Evolutionary conservation across 2,888 invertebrate genomes (phyloP), one percentile per base, ranked within the genome.

Genomic region (Andrena marginata): DNA sequence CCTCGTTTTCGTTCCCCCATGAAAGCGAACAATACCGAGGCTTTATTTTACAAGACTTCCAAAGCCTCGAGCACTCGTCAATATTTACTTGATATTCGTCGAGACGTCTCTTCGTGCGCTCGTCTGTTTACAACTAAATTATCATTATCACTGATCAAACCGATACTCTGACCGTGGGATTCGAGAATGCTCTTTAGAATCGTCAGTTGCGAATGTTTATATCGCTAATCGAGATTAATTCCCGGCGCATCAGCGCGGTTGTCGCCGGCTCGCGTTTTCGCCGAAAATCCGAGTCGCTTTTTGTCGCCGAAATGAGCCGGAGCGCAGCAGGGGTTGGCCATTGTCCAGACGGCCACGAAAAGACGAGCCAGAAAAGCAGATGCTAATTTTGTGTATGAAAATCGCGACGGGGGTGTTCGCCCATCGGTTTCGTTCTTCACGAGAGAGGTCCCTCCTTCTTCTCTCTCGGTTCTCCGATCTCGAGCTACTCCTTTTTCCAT

Each of bases 361-460:
- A 69, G 86, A 80, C 65, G 56, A 51, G 13, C 29, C 69, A 68
- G 74, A 87, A 87, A 87, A 86, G 69, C 16, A 88, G 80, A 90
- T 86, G 84, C 82, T 86, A 85, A 90, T 88, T 90, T 87, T 80
- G 87, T 74, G 87, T 87, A 91, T 89, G 87, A 89, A 90, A 90
- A 89, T 89, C 80, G 76, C 82, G 72, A 80, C 85, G 82, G 84
- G 84, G 82, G 82, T 80, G 75, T 77, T 51, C 51, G 33, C 33
- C 65, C 74, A 59, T 80, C 72, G 83, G 78, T 81, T 80, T 85
- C 80, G 67, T 85, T 83, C 85, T 89, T 90, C 87, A 88, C 82
- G 90, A 88, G 86, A 48, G 65, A 64, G 42, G 42, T 10, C 60
- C 51, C 0, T n/a, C 6, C 3, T 35, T 33, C 20, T 35, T 67